A percentile compares a stretch with the other conserved stretches of the same genome.
phyloP scores from a whole-genome alignment of 2,888 invertebrate genomes.

The Plusia festucae region DNA sequence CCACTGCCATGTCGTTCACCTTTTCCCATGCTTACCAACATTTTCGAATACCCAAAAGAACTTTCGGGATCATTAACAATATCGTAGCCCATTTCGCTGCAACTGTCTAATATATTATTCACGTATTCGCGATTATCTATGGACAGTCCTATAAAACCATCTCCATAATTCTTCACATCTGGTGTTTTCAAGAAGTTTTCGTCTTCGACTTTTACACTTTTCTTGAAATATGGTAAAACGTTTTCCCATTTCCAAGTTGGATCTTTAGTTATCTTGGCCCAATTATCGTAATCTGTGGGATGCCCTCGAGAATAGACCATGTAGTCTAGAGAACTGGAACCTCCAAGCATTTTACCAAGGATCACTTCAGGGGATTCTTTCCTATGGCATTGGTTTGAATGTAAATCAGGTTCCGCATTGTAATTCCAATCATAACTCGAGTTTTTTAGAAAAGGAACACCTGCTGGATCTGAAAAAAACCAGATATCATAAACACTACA shows the following conservation, averaged over 20 bases:
- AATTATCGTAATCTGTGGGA: slow-evolving; percentile 90
- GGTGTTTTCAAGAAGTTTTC: slow-evolving; percentile 2
- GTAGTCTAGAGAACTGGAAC: slow-evolving; percentile 89
- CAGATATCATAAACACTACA: background rate
- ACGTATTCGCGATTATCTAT: slow-evolving; percentile 8
- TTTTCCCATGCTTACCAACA: slow-evolving; percentile 4
- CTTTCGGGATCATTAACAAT: slow-evolving; percentile 31
- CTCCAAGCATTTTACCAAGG: slow-evolving; percentile 84
- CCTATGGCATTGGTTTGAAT: slow-evolving; percentile 33
- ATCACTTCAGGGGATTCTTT: slow-evolving; percentile 20
- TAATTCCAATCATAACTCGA: slow-evolving; percentile 45
- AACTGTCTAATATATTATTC: slow-evolving; percentile 26
- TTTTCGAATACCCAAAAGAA: slow-evolving; percentile 31
- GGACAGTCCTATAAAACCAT: slow-evolving; percentile 32
- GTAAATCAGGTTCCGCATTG: slow-evolving; percentile 29
- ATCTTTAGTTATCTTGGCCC: slow-evolving; percentile 90
- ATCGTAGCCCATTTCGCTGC: slow-evolving; percentile 32
- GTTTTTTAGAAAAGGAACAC: slow-evolving; percentile 29
- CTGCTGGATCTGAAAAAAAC: slow-evolving; percentile 38
- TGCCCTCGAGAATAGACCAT: slow-evolving; percentile 90
- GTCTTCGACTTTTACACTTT: slow-evolving; percentile 36
- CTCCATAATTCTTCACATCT: slow-evolving; percentile 28
- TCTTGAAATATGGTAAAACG: slow-evolving; percentile 48
- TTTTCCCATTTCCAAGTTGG: slow-evolving; percentile 57
- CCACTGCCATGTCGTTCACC: slow-evolving; percentile 37